These are phyloP conservation scores for Aphidius gifuensis DNA, from an alignment of 1,140 invertebrate genomes.

Conservation along the genomic window DNA sequence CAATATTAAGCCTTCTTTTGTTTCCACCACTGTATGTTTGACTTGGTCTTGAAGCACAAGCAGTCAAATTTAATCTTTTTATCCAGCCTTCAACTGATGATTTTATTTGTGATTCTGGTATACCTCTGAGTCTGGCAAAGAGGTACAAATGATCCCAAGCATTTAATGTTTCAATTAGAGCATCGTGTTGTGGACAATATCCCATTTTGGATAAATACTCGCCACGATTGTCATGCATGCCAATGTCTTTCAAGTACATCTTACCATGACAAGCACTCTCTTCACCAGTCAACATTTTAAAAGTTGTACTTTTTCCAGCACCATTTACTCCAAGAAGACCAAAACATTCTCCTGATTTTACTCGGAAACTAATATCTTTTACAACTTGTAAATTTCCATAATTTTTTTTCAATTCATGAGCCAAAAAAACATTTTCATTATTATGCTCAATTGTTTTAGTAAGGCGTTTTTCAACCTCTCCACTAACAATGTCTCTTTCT, in stretches of 20 bases:
- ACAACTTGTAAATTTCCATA: constrained; percentile 65
- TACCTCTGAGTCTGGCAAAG: constrained; percentile 67
- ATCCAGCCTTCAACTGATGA: constrained; percentile 55
- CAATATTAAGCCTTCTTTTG: constrained; percentile 91
- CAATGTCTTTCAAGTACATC: constrained; percentile 27
- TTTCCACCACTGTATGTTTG: constrained; percentile 83
- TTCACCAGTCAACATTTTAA: constrained; percentile 79
- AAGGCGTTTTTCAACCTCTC: constrained; percentile 37
- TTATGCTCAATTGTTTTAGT: not conserved
- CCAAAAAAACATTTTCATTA: constrained; percentile 42
- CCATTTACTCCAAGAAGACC: constrained; percentile 78
- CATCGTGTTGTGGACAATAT: constrained; percentile 72
- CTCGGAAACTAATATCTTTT: constrained; percentile 67
- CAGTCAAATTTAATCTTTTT: constrained; percentile 49
- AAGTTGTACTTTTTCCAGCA: constrained; percentile 89
- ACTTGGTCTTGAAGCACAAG: constrained; percentile 52
- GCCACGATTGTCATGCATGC: constrained; percentile 10
- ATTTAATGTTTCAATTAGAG: constrained; percentile 67
- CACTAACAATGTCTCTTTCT: constrained; percentile 40
- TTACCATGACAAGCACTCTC: constrained; percentile 56
- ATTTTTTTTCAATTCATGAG: constrained; percentile 64
- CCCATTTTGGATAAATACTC: constrained; percentile 59
- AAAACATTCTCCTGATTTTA: constrained; percentile 78
- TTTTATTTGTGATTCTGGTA: constrained; percentile 54
- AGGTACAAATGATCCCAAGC: constrained; percentile 66